Percentiles rank a stretch among this genome's conserved stretches.
These are phyloP conservation scores for Teleogryllus oceanicus DNA, from an alignment of 2,888 invertebrate species.

Conservation along the genomic window DNA sequence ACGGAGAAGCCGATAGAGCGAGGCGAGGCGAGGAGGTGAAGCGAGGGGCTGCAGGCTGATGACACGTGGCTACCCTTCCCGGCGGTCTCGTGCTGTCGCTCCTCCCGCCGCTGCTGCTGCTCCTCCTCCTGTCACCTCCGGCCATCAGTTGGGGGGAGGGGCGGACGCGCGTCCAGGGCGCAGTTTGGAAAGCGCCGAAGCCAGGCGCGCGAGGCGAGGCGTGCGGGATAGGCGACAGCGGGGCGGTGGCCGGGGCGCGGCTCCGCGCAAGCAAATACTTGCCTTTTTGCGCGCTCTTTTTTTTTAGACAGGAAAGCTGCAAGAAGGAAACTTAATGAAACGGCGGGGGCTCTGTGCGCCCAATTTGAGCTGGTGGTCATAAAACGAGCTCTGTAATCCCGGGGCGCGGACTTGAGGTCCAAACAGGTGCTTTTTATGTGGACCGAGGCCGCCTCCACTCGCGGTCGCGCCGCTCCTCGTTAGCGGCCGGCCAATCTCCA, in stretches of 20 bases:
- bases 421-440: constrained; percentile 9
- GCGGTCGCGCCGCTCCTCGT: background rate
- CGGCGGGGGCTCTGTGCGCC: constrained; percentile 5
- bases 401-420: background rate
- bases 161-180: background rate
- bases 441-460: background rate
- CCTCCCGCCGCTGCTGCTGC: too few species aligned
- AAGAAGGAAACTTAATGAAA: constrained; percentile 24
- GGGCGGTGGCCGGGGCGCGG: background rate
- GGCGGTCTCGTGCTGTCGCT: too few species aligned
- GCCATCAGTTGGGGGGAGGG: too few species aligned
- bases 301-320: background rate
- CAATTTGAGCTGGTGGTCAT: constrained; percentile 22
- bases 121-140: too few species aligned
- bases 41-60: too few species aligned
- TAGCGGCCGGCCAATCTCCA: background rate
- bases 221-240: background rate
- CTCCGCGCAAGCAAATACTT: background rate
- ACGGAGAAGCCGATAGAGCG: too few species aligned
- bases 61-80: too few species aligned
- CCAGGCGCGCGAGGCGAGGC: background rate
- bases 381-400: constrained; percentile 21
- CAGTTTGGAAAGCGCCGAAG: background rate
- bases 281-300: background rate
- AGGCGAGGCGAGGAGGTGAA: too few species aligned